A percentile compares a stretch with the other conserved stretches of the same genome.
Evolutionary conservation across 1,140 invertebrate species (phyloP).

Genomic region (Patella vulgata): DNA sequence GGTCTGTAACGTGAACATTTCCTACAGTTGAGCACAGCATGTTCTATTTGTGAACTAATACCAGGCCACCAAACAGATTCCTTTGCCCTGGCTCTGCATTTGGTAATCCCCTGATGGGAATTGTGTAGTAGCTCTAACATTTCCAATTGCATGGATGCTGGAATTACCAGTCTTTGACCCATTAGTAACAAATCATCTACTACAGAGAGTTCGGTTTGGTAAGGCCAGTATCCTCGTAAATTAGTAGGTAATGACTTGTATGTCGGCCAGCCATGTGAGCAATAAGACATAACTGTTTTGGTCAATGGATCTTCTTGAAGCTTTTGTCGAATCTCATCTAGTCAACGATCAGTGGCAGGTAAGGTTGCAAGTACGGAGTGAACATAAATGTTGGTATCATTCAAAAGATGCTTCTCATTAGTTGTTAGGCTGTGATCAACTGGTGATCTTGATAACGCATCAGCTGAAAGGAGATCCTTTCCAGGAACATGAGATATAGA

Average conservation of each 20-base stretch:
- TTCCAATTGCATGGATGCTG: constrained; percentile 36
- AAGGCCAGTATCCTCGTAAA: too few species aligned
- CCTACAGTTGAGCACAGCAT: constrained; percentile 30
- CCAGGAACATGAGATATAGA: constrained; percentile 1
- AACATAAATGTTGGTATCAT: constrained; percentile 51
- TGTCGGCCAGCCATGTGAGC: too few species aligned
- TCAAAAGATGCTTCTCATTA: too few species aligned
- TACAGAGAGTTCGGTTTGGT: constrained; percentile 7
- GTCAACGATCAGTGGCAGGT: background rate
- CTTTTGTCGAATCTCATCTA: constrained; percentile 1
- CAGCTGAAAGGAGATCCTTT: background rate
- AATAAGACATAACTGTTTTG: constrained; percentile 4
- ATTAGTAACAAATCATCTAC: constrained; percentile 48
- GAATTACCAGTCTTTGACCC: constrained; percentile 53
- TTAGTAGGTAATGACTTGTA: too few species aligned
- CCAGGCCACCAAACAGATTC: constrained; percentile 45
- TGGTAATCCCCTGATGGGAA: constrained; percentile 51
- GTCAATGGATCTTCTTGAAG: background rate
- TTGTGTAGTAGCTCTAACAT: constrained; percentile 55
- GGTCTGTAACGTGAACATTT: constrained; percentile 32
- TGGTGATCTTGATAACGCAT: constrained; percentile 10
- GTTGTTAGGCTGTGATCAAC: too few species aligned
- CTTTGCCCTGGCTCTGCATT: constrained; percentile 37
- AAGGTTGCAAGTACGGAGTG: background rate
- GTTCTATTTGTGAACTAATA: constrained; percentile 38